These are phyloP conservation scores for Platorchestia sp. DNA, from an alignment of 1,140 invertebrate genomes.

Conservation along the genomic window DNA sequence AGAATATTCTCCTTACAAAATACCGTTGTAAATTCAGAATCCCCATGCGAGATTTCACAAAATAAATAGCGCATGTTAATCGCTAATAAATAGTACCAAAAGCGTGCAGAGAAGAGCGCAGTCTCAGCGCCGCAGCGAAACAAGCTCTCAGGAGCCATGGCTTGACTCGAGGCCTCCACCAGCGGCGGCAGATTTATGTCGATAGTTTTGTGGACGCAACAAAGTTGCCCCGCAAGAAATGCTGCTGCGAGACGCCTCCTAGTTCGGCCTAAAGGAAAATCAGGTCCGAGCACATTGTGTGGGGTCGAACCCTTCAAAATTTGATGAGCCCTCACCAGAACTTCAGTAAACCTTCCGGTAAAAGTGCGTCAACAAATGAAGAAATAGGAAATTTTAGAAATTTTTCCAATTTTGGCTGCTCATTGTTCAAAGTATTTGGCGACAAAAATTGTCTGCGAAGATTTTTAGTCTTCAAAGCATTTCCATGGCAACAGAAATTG, in stretches of 20 bases:
- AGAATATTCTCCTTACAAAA: no score
- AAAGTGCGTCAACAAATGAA: not conserved
- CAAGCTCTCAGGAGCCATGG: not conserved
- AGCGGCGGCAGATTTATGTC: slow-evolving; percentile 16
- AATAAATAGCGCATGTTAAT: no score
- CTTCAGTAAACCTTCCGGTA: not conserved
- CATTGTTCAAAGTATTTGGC: not conserved
- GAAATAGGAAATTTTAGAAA: not conserved
- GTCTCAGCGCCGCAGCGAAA: not conserved
- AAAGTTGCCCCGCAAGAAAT: slow-evolving; percentile 42
- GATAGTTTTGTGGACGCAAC: slow-evolving; percentile 52
- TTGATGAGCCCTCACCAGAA: not conserved
- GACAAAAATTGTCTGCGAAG: not conserved
- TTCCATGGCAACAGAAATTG: not conserved
- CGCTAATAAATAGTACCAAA: no score
- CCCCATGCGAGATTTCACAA: no score
- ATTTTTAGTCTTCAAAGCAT: not conserved
- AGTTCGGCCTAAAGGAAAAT: slow-evolving; percentile 16
- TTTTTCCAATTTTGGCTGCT: not conserved
- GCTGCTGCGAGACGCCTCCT: slow-evolving; percentile 4
- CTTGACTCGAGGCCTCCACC: not conserved
- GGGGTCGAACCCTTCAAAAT: not conserved
- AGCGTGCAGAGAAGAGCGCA: not conserved
- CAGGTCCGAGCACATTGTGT: not conserved
- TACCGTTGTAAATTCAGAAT: no score